Conservation (phyloP, 2,113 vertebrate species). For the Echinops telfairi region DNA sequence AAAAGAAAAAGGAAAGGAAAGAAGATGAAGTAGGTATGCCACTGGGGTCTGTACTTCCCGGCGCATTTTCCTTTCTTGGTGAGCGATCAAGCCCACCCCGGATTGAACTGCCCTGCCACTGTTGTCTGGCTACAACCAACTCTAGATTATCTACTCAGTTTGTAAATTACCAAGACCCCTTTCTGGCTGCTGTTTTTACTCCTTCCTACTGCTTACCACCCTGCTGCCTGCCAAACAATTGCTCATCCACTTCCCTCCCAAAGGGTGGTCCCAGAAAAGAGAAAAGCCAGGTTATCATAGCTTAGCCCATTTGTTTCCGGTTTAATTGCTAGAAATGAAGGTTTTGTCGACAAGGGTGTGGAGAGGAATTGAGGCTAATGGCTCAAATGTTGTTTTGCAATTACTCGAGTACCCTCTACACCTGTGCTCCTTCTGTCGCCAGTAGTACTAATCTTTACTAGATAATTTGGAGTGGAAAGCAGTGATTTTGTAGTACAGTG, state of each 20-base stretch:
- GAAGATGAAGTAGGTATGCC: neutral
- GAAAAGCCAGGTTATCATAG: neutral
- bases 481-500: constrained; percentile 38
- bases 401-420: constrained; percentile 37
- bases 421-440: neutral
- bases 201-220: neutral
- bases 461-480: constrained; percentile 48
- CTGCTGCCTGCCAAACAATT: constrained; percentile 25
- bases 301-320: neutral
- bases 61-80: neutral
- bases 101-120: neutral
- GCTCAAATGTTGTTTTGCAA: constrained; percentile 45
- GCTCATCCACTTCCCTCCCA: constrained; percentile 28
- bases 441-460: neutral
- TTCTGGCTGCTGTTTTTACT: neutral
- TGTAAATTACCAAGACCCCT: neutral
- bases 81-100: neutral
- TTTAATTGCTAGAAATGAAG: constrained; percentile 39
- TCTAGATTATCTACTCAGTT: neutral
- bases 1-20: neutral
- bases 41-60: neutral
- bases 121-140: neutral
- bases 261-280: neutral
- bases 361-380: constrained; percentile 36
- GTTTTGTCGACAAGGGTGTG: neutral